Evolutionary conservation across 2,113 vertebrate species (phyloP), one percentile per base, ranked within the genome.

Genomic region (Psephotus haematonotus): DNA sequence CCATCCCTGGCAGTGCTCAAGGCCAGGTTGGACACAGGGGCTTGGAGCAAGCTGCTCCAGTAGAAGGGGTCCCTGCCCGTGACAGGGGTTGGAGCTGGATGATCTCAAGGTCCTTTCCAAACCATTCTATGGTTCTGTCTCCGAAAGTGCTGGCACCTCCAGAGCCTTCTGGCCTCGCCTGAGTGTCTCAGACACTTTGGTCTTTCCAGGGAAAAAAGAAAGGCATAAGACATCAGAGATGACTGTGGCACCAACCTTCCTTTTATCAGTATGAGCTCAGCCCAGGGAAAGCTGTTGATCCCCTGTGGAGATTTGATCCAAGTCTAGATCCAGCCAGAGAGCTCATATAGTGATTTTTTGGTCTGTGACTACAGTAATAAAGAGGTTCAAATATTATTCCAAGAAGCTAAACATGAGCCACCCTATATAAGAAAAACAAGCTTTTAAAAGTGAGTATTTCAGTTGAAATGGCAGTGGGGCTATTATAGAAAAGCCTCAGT

Each of bases 181-280:
- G 49, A 17, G 19, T 1, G 1, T 28, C n/a, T 20, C 2, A 1
- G 72, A 29, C 9, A 6, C 17, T 50, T 84, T 27, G 44, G 8
- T 53, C 13, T 79, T 90, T 23, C 33, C 57, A 55, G 22, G 29
- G 11, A 18, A 72, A 47, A 72, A 17, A 7, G 7, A 31, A 52
- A 28, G 35, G 44, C 4, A 2, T 59, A 23, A 13, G 39, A 25
- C 63, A 29, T 72, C 71, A 67, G 81, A 52, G 59, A 59, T 6
- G 9, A 4, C 37, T 28, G 7, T 0, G 14, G 27, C 14, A 28
- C 24, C 17, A 57, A 6, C 7, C 11, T 60, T 43, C 60, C 57
- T 35, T 28, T 63, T n/a, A 4, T 65, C 46, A n/a, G 39, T 6
- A 14, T 65, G 55, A 55, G 11, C 23, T 27, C 23, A 67, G 65